phyloP scores from a whole-genome alignment of 2,888 invertebrate genomes.

The Lycia hirtaria region DNA sequence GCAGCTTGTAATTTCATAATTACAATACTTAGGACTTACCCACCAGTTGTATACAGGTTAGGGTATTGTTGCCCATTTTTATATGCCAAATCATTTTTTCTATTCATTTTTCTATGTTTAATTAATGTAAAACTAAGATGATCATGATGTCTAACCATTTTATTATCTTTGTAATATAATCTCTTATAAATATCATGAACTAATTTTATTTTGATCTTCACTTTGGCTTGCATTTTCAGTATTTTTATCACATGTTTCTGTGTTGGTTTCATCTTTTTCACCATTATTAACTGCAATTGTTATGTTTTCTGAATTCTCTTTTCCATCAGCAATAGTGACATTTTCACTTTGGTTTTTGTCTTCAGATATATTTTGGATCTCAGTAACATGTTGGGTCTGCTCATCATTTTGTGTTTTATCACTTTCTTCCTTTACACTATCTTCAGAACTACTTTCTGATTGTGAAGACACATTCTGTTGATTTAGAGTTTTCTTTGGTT shows the following conservation, averaged over 20 bases:
- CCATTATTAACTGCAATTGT: not conserved
- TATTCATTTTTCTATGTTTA: too few relatives aligned
- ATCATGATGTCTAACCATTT: not conserved
- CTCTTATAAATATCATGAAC: conserved; percentile 1
- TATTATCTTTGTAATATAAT: not conserved
- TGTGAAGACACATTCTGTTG: conserved; percentile 51
- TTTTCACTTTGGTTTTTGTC: conserved; percentile 37
- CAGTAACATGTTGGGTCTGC: conserved; percentile 25
- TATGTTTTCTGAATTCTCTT: conserved; percentile 32
- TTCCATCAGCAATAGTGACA: conserved; percentile 31
- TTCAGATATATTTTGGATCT: conserved; percentile 34
- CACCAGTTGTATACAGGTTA: too few relatives aligned
- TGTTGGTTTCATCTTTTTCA: not conserved
- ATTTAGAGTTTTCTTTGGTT: conserved; percentile 56
- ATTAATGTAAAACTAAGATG: too few relatives aligned
- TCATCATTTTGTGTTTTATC: conserved; percentile 30
- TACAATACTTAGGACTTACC: too few relatives aligned
- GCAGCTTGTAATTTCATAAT: too few relatives aligned
- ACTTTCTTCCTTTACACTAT: too few relatives aligned
- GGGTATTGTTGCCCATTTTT: too few relatives aligned
- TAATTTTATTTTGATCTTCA: conserved; percentile 1
- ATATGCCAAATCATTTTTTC: too few relatives aligned
- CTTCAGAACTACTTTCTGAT: conserved; percentile 65
- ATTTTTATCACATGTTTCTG: not conserved
- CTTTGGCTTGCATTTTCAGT: conserved; percentile 17